Evolutionary conservation across 2,113 vertebrate genomes (phyloP).

Genomic region (Lethenteron camtschaticum): DNA sequence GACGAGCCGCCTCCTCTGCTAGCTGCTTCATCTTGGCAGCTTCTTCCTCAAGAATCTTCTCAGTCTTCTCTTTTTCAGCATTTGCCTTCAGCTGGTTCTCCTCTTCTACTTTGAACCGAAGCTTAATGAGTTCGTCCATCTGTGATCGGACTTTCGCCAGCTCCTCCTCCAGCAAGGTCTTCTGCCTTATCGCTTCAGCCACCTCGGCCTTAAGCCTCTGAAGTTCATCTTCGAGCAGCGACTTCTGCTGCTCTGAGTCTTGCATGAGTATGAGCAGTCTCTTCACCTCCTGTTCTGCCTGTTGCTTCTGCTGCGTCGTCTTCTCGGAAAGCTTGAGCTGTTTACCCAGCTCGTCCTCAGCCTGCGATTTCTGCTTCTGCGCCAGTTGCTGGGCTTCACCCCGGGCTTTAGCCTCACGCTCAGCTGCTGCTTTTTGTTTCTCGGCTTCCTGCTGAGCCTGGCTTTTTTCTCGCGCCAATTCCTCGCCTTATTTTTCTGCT

Average conservation of each 20-base stretch:
- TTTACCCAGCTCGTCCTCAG: constrained; percentile 66
- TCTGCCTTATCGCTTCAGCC: constrained; percentile 37
- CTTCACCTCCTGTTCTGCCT: constrained; percentile 71
- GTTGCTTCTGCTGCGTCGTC: constrained; percentile 62
- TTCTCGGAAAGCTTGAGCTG: constrained; percentile 63
- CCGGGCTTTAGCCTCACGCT: constrained; percentile 60
- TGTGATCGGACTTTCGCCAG: constrained; percentile 61
- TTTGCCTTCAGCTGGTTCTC: constrained; percentile 44
- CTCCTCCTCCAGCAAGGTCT: constrained; percentile 65
- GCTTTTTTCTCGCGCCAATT: constrained; percentile 67
- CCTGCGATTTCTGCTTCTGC: constrained; percentile 66
- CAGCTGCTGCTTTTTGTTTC: constrained; percentile 78
- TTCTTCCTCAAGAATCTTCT: constrained; percentile 67
- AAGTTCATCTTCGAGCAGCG: constrained; percentile 71
- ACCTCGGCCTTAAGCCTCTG: constrained; percentile 60
- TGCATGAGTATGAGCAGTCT: constrained; percentile 66
- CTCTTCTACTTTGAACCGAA: constrained; percentile 54
- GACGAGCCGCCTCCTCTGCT: constrained; percentile 59
- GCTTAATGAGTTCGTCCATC: constrained; percentile 57
- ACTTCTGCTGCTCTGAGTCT: constrained; percentile 65
- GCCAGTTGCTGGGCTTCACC: constrained; percentile 65
- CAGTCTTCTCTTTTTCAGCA: constrained; percentile 56
- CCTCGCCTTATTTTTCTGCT: constrained; percentile 74
- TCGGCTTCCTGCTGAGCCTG: constrained; percentile 74
- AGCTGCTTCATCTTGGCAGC: constrained; percentile 58